These are phyloP conservation scores for Melanophora roralis DNA, from an alignment of 2,888 invertebrate genomes.

Conservation along the genomic window DNA sequence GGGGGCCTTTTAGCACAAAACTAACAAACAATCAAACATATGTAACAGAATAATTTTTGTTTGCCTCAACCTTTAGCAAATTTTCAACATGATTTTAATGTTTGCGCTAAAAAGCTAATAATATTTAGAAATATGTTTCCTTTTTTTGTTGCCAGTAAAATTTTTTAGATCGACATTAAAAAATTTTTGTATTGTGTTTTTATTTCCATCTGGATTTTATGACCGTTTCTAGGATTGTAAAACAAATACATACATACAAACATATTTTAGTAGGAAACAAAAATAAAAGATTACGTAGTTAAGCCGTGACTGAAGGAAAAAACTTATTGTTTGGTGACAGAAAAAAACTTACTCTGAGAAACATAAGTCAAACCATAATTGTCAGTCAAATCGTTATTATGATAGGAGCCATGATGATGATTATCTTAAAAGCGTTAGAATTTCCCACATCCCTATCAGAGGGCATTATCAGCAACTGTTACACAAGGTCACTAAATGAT, in stretches of 20 bases:
- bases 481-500: slow-evolving; percentile 57
- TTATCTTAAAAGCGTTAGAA: not conserved
- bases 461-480: slow-evolving; percentile 42
- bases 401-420: not conserved
- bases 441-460: slow-evolving; percentile 24
- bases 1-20: not conserved
- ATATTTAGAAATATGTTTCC: not conserved
- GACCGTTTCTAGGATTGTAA: not conserved
- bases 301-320: not conserved
- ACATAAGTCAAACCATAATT: slow-evolving; percentile 51
- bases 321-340: not conserved
- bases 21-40: slow-evolving; percentile 4
- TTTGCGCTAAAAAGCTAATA: not conserved
- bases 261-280: not conserved
- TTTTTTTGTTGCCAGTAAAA: not conserved
- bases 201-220: not conserved
- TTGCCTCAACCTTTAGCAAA: too few species aligned
- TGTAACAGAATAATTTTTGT: slow-evolving; percentile 1
- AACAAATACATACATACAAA: not conserved
- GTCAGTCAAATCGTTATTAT: slow-evolving; percentile 22
- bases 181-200: not conserved
- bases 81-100: not conserved
- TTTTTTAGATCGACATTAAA: not conserved
- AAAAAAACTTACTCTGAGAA: not conserved
- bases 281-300: slow-evolving; percentile 4